A percentile compares a stretch with the other conserved stretches of the same genome.
phyloP scores from a whole-genome alignment of 2,888 invertebrate species.

The Cordylochernes scorpioides region DNA sequence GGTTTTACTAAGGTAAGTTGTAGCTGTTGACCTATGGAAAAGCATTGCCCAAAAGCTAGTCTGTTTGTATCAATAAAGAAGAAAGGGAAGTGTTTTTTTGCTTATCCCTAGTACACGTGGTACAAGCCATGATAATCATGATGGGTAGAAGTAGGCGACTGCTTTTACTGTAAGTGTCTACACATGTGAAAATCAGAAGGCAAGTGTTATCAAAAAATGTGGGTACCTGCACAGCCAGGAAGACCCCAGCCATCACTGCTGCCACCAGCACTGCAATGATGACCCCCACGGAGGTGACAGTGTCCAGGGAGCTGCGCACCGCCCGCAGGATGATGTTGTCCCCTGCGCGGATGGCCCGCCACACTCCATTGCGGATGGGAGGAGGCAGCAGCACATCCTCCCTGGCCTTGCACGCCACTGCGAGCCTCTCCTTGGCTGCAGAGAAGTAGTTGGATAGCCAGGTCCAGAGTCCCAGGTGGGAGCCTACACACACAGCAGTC shows the following conservation, averaged over 20 bases:
- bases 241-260: conserved; percentile 46
- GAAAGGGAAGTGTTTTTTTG: too few relatives aligned
- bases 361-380: conserved; percentile 46
- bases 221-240: conserved; percentile 49
- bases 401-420: conserved; percentile 36
- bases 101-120: too few relatives aligned
- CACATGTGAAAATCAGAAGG: neutral
- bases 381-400: conserved; percentile 32
- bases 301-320: conserved; percentile 42
- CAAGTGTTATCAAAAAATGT: neutral
- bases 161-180: too few relatives aligned
- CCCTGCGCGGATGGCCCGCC: conserved; percentile 31
- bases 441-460: conserved; percentile 16
- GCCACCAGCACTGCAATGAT: conserved; percentile 58
- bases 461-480: conserved; percentile 18
- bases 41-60: too few relatives aligned
- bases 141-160: too few relatives aligned
- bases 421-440: conserved; percentile 21
- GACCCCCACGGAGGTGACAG: conserved; percentile 56
- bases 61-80: too few relatives aligned
- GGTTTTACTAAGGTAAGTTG: too few relatives aligned
- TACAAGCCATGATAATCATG: too few relatives aligned
- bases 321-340: too few relatives aligned
- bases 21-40: too few relatives aligned
- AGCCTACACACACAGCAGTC: too few relatives aligned